Percentiles rank a stretch among this genome's conserved stretches.
These are phyloP conservation scores for Phalangium opilio DNA, from an alignment of 2,888 invertebrate species.

Conservation along the genomic window DNA sequence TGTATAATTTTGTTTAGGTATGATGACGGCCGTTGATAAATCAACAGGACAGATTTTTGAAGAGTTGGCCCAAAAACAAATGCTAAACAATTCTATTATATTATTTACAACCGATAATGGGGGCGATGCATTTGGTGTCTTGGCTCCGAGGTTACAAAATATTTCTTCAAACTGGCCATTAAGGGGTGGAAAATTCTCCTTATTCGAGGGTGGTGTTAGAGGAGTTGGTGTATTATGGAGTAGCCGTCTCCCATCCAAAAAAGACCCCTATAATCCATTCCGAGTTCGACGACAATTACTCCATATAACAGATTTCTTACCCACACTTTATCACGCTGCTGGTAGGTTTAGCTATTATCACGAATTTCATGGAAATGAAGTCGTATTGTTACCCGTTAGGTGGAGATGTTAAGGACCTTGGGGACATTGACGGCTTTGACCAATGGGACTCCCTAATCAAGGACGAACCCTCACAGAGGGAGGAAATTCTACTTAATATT, in stretches of 20 bases:
- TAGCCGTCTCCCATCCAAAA: constrained; percentile 39
- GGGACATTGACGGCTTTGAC: constrained; percentile 13
- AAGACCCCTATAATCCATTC: constrained; percentile 20
- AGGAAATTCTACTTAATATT: constrained; percentile 27
- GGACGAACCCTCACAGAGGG: constrained; percentile 43
- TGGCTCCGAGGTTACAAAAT: constrained; percentile 4
- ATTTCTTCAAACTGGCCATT: constrained; percentile 47
- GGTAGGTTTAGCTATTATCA: constrained; percentile 18
- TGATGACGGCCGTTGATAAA: constrained; percentile 68
- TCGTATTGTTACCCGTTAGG: not conserved
- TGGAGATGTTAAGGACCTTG: constrained; percentile 5
- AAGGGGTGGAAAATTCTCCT: constrained; percentile 36
- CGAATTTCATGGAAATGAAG: too few species aligned
- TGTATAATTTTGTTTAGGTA: constrained; percentile 50
- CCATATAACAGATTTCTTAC: constrained; percentile 33
- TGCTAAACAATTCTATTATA: constrained; percentile 66
- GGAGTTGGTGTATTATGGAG: constrained; percentile 68
- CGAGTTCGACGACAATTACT: constrained; percentile 27
- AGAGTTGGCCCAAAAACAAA: constrained; percentile 46
- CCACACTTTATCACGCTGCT: constrained; percentile 30
- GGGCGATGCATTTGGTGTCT: constrained; percentile 45
- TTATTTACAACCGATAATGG: constrained; percentile 81
- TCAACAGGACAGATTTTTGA: constrained; percentile 62
- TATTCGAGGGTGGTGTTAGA: constrained; percentile 85
- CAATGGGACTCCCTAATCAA: constrained; percentile 22